Evolutionary conservation across 2,797 vertebrate species (phyloP).

Genomic region (Gymnocypris eckloni): DNA sequence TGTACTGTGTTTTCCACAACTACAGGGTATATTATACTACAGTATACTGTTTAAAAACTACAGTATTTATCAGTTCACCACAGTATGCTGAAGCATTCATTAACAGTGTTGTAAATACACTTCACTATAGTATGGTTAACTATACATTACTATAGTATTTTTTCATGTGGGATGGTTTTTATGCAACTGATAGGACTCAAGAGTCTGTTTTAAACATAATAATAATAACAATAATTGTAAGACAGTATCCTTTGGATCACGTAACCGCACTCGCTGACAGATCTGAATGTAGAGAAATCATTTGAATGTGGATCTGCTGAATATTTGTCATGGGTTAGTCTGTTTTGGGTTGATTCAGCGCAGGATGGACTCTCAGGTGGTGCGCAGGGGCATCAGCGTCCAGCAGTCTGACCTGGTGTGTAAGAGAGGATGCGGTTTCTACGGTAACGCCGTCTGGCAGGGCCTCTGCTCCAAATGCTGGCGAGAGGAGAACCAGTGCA

Average conservation of each 20-base stretch:
- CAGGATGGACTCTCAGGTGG: constrained; percentile 86
- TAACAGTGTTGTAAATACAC: no score
- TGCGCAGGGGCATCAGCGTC: constrained; percentile 90
- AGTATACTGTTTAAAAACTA: no score
- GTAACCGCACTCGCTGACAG: no score
- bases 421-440: constrained; percentile 96
- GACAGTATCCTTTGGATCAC: background rate
- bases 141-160: no score
- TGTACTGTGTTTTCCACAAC: no score
- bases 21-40: no score
- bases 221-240: background rate
- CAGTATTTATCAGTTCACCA: no score
- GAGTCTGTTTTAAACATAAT: background rate
- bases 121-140: no score
- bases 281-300: background rate
- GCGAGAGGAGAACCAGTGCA: constrained; percentile 91
- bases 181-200: no score
- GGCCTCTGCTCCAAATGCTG: constrained; percentile 97
- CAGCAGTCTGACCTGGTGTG: constrained; percentile 95
- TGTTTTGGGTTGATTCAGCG: background rate
- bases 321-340: background rate
- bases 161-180: no score
- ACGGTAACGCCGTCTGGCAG: constrained; percentile 92
- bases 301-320: background rate
- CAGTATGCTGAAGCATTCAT: no score